Conservation (phyloP, 2,797 vertebrate species). For the Catostomus latipinnis region DNA sequence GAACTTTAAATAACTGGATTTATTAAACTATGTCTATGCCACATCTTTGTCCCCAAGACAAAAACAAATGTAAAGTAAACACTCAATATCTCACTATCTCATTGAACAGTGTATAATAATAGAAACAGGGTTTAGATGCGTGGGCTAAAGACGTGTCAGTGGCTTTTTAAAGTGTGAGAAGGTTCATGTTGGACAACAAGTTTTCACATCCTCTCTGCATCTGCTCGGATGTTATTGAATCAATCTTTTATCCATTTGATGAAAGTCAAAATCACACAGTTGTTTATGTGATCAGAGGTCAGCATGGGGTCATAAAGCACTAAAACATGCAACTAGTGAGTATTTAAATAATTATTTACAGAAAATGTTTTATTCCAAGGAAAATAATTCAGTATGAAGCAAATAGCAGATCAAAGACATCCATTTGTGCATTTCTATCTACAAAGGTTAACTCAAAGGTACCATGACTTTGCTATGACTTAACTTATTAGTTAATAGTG, state of each 20-base stretch:
- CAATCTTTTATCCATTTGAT: neutral
- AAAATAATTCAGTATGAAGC: neutral
- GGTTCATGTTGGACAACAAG: neutral
- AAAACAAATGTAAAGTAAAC: no score
- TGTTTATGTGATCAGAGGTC: neutral
- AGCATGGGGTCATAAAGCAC: neutral
- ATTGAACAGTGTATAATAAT: conserved; percentile 14
- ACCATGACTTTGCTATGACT: neutral
- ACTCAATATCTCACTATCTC: no score
- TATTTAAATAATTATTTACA: neutral
- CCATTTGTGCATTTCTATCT: neutral
- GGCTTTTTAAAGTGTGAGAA: neutral
- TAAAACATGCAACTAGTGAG: neutral
- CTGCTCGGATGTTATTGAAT: conserved; percentile 8
- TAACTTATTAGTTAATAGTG: conserved; percentile 5
- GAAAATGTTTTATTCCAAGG: neutral
- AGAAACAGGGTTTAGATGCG: conserved; percentile 34
- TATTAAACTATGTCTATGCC: no score
- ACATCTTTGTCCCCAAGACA: no score
- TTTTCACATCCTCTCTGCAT: conserved; percentile 24
- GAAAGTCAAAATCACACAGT: neutral
- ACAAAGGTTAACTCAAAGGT: neutral
- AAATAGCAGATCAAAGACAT: neutral
- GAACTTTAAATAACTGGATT: neutral
- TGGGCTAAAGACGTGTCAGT: conserved; percentile 59